Evolutionary conservation across 2,888 invertebrate genomes (phyloP).

Genomic region (Rhagophthalmus giganteus): DNA sequence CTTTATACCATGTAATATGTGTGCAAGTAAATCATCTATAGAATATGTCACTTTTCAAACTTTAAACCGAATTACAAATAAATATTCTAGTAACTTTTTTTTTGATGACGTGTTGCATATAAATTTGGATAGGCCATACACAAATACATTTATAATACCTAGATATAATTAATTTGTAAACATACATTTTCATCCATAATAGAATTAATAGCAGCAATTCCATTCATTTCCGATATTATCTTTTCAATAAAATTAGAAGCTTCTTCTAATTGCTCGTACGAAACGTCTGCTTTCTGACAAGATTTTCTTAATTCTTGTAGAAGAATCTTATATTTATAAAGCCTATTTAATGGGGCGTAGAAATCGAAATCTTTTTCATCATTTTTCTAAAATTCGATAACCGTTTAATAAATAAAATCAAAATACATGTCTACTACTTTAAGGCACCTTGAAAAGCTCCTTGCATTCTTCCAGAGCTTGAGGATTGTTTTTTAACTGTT

Average conservation of each 20-base stretch:
- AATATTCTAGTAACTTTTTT: no score
- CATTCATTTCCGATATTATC: conserved; percentile 9
- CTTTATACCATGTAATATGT: no score
- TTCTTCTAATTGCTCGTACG: neutral
- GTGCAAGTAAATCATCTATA: no score
- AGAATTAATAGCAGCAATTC: conserved; percentile 5
- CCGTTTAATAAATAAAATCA: no score
- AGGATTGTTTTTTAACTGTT: conserved; percentile 9
- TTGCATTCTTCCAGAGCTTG: conserved; percentile 10
- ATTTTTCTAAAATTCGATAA: conserved; percentile 5
- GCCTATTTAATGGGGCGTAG: conserved; percentile 13
- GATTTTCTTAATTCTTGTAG: conserved; percentile 9
- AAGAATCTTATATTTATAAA: conserved; percentile 17
- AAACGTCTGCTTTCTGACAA: conserved; percentile 2
- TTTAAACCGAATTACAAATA: no score
- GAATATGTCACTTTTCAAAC: no score
- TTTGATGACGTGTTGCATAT: no score
- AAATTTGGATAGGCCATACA: no score
- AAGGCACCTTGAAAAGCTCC: conserved; percentile 6
- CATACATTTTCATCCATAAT: conserved; percentile 19
- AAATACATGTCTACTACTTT: no score
- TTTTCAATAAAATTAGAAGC: conserved; percentile 5
- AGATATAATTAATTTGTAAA: no score
- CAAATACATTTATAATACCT: no score
- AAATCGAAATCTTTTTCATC: conserved; percentile 3